Percentiles rank a stretch among this genome's conserved stretches.
Conservation (phyloP, 2,797 vertebrate species). For the Coluber constrictor region DNA sequence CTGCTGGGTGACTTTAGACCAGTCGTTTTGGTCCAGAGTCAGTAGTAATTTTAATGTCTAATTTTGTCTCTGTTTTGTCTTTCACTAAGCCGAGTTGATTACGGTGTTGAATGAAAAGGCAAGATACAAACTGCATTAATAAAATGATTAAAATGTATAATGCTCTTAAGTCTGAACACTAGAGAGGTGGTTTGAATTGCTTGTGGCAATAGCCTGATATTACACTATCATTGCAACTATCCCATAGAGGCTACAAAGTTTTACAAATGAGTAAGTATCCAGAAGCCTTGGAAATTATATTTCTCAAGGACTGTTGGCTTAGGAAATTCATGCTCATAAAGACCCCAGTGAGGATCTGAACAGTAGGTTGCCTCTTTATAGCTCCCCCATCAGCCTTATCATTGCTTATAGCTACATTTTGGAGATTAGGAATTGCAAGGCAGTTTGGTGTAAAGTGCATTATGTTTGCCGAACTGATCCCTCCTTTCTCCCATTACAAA, state of each 20-base stretch:
- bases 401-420: not conserved
- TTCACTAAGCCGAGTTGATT: not conserved
- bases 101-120: not conserved
- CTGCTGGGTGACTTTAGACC: not conserved
- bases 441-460: not conserved
- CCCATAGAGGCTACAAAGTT: not conserved
- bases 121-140: not conserved
- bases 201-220: not conserved
- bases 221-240: not conserved
- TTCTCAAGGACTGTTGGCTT: not conserved
- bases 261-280: not conserved
- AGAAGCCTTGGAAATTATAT: not conserved
- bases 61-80: not conserved
- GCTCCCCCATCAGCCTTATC: not conserved
- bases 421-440: not conserved
- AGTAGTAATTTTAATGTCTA: not conserved
- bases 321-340: not conserved
- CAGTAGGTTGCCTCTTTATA: not conserved
- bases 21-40: not conserved
- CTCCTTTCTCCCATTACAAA: not conserved
- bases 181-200: not conserved
- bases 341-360: not conserved
- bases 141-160: not conserved
- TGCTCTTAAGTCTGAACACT: not conserved
- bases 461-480: not conserved